Evolutionary conservation across 2,113 vertebrate genomes (phyloP).

Genomic region (Solea solea): DNA sequence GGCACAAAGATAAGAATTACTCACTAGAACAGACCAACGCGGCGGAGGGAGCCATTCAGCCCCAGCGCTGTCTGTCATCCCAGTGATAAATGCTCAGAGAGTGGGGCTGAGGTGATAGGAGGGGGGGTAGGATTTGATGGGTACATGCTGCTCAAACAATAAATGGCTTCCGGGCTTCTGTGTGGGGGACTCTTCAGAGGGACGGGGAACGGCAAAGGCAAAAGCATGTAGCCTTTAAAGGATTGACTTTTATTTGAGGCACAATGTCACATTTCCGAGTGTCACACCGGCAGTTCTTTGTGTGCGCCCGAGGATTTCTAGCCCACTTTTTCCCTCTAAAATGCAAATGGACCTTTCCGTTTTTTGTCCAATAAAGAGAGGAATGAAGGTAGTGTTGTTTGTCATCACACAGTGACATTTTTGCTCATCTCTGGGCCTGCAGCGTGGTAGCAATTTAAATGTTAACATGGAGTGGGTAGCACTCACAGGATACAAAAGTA

Average conservation of each 20-base stretch:
- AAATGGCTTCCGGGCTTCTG: constrained; percentile 58
- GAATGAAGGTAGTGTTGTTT: constrained; percentile 49
- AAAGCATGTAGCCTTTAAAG: constrained; percentile 56
- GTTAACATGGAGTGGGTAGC: constrained; percentile 59
- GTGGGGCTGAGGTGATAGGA: constrained; percentile 31
- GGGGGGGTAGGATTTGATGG: constrained; percentile 65
- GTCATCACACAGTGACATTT: constrained; percentile 70
- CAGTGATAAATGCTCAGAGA: constrained; percentile 57
- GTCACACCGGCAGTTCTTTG: constrained; percentile 53
- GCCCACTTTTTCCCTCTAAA: constrained; percentile 40
- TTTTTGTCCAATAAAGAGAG: constrained; percentile 42
- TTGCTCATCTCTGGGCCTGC: constrained; percentile 56
- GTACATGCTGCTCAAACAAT: constrained; percentile 71
- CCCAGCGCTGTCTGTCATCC: constrained; percentile 66
- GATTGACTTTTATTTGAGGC: constrained; percentile 69
- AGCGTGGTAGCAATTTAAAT: constrained; percentile 64
- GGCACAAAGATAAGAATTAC: constrained; percentile 56
- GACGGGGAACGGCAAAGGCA: constrained; percentile 21
- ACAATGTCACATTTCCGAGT: constrained; percentile 65
- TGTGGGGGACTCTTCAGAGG: constrained; percentile 35
- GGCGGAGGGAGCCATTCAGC: constrained; percentile 57
- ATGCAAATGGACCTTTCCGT: constrained; percentile 55
- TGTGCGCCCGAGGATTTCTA: constrained; percentile 41
- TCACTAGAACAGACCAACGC: constrained; percentile 62
- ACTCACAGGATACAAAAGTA: constrained; percentile 40